Evolutionary conservation across 2,888 invertebrate genomes (phyloP).

Genomic region (Tipula lateralis): DNA sequence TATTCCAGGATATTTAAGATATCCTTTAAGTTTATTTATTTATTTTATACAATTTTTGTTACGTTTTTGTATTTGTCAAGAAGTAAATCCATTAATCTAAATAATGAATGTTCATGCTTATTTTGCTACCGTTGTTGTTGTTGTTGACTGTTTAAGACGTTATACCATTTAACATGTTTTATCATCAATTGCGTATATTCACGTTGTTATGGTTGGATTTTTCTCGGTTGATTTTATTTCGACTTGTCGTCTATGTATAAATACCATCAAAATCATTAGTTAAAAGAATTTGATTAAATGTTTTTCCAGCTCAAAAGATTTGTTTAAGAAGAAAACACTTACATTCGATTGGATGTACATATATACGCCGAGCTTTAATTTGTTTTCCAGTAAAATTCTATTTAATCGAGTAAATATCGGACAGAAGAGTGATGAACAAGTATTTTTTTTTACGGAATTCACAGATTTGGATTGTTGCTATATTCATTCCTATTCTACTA

Average conservation of each 20-base stretch:
- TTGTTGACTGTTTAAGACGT: background rate
- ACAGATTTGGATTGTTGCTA: background rate
- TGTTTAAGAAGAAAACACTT: background rate
- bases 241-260: conserved; percentile 24
- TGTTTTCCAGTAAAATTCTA: background rate
- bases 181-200: background rate
- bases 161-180: background rate
- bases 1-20: background rate
- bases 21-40: background rate
- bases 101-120: conserved; percentile 19
- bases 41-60: background rate
- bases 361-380: background rate
- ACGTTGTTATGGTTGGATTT: background rate
- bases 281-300: background rate
- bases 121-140: background rate
- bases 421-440: background rate
- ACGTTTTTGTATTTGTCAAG: background rate
- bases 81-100: conserved; percentile 19
- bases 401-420: background rate
- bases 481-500: background rate
- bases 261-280: background rate
- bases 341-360: background rate
- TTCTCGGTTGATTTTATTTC: background rate
- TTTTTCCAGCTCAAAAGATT: background rate
- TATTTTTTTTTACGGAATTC: too few species aligned